phyloP scores from a whole-genome alignment of 1,140 invertebrate species.

The Bombyx mandarina region DNA sequence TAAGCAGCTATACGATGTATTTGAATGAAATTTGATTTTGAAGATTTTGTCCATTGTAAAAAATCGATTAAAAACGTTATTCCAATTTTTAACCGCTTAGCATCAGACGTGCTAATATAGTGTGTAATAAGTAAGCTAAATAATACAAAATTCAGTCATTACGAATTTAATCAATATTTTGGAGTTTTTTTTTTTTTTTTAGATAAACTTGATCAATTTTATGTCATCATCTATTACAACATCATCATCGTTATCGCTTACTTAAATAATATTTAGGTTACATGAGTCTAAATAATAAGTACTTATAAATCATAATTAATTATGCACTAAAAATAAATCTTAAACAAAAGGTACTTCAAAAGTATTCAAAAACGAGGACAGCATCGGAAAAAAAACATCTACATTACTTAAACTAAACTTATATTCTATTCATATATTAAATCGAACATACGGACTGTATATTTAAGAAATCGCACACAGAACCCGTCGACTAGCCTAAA shows the following conservation, averaged over 20 bases:
- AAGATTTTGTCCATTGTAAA: too few relatives aligned
- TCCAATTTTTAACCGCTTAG: too few relatives aligned
- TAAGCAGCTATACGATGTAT: too few relatives aligned
- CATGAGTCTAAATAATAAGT: constrained; percentile 12
- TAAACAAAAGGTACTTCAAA: constrained; percentile 49
- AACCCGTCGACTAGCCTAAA: constrained; percentile 66
- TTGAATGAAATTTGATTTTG: too few relatives aligned
- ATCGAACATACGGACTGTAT: constrained; percentile 51
- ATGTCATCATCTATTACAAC: constrained; percentile 1
- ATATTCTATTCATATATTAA: constrained; percentile 52
- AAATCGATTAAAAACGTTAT: too few relatives aligned
- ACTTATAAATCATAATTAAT: constrained; percentile 23
- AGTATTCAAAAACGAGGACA: constrained; percentile 6
- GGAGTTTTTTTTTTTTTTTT: too few relatives aligned
- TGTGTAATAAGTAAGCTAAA: too few relatives aligned
- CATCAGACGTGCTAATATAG: too few relatives aligned
- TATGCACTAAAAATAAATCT: constrained; percentile 14
- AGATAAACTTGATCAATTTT: not conserved
- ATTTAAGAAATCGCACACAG: constrained; percentile 41
- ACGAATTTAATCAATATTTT: constrained; percentile 2
- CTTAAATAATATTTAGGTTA: constrained; percentile 21
- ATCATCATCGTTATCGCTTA: constrained; percentile 6
- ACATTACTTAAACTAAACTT: constrained; percentile 5
- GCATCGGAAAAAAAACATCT: not conserved
- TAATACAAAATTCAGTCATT: constrained; percentile 3